Base-by-base conservation (phyloP, 1,140 invertebrate genomes). In the Oryctes rhinoceros region DNA sequence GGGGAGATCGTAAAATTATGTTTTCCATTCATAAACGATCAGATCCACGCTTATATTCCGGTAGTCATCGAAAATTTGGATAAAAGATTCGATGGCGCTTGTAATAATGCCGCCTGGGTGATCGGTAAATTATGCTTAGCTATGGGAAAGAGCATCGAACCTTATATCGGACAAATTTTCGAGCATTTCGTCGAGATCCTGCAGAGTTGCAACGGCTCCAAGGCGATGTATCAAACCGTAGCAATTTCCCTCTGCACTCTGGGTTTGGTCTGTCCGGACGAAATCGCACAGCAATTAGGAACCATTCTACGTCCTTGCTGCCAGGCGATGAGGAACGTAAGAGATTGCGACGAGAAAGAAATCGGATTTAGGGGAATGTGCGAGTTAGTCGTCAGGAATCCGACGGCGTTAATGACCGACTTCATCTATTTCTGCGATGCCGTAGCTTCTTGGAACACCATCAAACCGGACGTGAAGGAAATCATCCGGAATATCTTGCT, bases 161-260 rank as follows among this genome's bases (percentile, higher is more conserved):
- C 84, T 2, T 87, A 86, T 80, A 74, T 84, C 13, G 79, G 81
- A 20, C 83, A 86, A 80, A 87, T 87, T 79, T 75, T 87, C 1
- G 81, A 83, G 79, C 79, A 81, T 81, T 77, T 84, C 24, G 65
- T 80, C 1, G 80, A 82, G 71, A 82, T 82, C 6, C 53, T 83
- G 44, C 81, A 81, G 53, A 78, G 35, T 39, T 65, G 76, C 10
- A 81, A 80, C 44, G 80, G 81, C 11, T 81, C 84, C 13, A 79
- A 86, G 74, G 84, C 84, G 4, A 86, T 87, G 84, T 84, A 86
- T 80, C 84, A 87, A 80, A 87, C 85, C 9, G 83, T 87, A 97
- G 98, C 98, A 91, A 99, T 99, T 90, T 99, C 98, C 91, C 98
- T 99, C 91, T 98, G 98, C 93, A 97, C 98, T 89, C 95, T 99